These are phyloP conservation scores for Hyles vespertilio DNA, from an alignment of 1,140 invertebrate genomes.

Conservation along the genomic window DNA sequence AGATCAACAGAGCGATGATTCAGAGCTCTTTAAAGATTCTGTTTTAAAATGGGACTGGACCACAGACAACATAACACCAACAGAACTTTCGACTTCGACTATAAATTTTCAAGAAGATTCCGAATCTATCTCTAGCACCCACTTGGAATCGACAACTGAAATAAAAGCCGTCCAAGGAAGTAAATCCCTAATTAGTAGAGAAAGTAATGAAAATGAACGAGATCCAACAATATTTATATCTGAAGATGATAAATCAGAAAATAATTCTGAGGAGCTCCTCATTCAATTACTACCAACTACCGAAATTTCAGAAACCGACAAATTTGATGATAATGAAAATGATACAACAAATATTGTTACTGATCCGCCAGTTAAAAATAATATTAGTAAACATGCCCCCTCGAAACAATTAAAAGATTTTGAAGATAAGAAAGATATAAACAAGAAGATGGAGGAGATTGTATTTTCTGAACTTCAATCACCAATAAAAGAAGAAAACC, in stretches of 20 bases:
- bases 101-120: too few species aligned
- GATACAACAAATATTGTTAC: neutral
- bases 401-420: conserved; percentile 17
- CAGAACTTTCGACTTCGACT: too few species aligned
- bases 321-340: conserved; percentile 3
- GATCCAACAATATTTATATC: too few species aligned
- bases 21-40: too few species aligned
- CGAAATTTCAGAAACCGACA: neutral
- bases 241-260: neutral
- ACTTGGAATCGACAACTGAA: too few species aligned
- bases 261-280: conserved; percentile 5
- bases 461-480: conserved; percentile 35
- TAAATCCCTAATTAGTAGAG: too few species aligned
- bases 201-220: too few species aligned
- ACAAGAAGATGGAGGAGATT: conserved; percentile 33
- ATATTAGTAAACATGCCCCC: neutral
- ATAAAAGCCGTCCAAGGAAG: too few species aligned
- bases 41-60: too few species aligned
- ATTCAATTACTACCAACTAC: conserved; percentile 3
- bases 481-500: conserved; percentile 49
- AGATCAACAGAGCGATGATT: too few species aligned
- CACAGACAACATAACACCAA: too few species aligned
- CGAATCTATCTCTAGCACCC: too few species aligned
- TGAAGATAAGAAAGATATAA: conserved; percentile 20
- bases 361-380: neutral